Conservation (phyloP, 2,797 vertebrate species). For the Moxostoma hubbsi region DNA sequence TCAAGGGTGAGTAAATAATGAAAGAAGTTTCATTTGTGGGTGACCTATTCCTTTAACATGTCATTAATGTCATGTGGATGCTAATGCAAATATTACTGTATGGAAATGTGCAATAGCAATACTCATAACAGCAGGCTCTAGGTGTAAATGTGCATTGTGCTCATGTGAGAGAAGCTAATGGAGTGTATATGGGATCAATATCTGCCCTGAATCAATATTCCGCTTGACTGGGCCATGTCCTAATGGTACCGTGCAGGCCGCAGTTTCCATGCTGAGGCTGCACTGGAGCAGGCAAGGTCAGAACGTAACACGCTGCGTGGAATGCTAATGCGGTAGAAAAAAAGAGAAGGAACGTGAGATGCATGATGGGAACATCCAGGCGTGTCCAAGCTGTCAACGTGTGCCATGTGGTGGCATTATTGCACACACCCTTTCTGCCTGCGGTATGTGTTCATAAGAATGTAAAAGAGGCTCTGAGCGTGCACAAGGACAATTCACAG, state of each 20-base stretch:
- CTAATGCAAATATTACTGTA: neutral
- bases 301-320: neutral
- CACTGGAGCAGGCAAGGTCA: slow-evolving; percentile 28
- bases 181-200: slow-evolving; percentile 31
- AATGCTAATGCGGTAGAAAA: neutral
- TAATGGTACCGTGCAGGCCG: neutral
- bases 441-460: neutral
- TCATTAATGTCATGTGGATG: too few relatives aligned
- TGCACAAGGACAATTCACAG: neutral
- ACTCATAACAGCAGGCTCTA: slow-evolving; percentile 2
- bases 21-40: too few relatives aligned
- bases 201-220: slow-evolving; percentile 28
- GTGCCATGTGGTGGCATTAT: neutral
- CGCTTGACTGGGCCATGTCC: slow-evolving; percentile 25
- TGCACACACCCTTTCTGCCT: neutral
- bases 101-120: neutral
- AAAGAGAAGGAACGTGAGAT: neutral
- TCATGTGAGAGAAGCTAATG: slow-evolving; percentile 30
- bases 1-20: too few relatives aligned
- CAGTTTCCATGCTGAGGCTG: slow-evolving; percentile 21
- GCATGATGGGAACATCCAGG: slow-evolving; percentile 18
- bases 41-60: neutral
- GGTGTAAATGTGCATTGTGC: slow-evolving; percentile 7
- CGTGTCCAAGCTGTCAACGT: neutral
- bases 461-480: slow-evolving; percentile 1